phyloP scores from a whole-genome alignment of 2,113 vertebrate genomes.

The Oophaga pumilio region DNA sequence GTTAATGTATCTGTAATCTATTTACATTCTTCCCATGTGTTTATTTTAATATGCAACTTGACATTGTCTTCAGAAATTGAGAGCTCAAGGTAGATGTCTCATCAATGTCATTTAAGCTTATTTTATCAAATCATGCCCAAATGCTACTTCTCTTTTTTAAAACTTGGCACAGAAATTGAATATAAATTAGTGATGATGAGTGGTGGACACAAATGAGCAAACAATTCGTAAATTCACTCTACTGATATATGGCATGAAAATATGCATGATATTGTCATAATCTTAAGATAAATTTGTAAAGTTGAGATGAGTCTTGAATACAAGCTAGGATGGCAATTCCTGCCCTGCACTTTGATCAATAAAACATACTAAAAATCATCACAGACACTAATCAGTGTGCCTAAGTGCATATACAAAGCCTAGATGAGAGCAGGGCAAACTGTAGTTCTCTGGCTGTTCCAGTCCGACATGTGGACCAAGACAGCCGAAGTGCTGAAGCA shows the following conservation, averaged over 20 bases:
- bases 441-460: no score
- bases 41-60: slow-evolving; percentile 47
- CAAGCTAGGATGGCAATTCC: not conserved
- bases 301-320: not conserved
- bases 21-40: slow-evolving; percentile 49
- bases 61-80: slow-evolving; percentile 53
- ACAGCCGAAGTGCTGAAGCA: no score
- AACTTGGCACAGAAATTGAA: slow-evolving; percentile 15
- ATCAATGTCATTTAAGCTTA: slow-evolving; percentile 47
- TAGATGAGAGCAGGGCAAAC: no score
- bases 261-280: not conserved
- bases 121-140: slow-evolving; percentile 29
- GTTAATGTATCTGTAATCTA: slow-evolving; percentile 50
- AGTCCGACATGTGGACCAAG: no score
- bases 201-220: not conserved
- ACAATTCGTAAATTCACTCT: not conserved
- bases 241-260: not conserved
- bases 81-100: slow-evolving; percentile 40
- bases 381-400: not conserved
- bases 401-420: not conserved
- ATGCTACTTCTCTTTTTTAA: not conserved
- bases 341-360: not conserved
- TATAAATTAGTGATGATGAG: not conserved
- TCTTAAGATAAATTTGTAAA: not conserved
- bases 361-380: not conserved